phyloP scores from a whole-genome alignment of 2,888 invertebrate genomes.

The Aleiodes alternator region DNA sequence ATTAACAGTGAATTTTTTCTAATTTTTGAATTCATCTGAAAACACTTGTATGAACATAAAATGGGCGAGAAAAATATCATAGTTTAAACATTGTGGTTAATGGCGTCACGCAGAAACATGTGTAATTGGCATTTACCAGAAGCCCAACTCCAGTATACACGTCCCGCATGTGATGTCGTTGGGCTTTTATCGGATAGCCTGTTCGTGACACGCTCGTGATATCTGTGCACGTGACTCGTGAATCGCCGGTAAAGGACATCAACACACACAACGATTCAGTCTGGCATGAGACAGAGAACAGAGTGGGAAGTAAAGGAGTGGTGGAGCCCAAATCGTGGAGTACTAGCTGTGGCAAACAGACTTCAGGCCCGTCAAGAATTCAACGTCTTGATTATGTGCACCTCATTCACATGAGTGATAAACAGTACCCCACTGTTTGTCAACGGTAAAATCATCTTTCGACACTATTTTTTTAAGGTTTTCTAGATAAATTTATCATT shows the following conservation, averaged over 20 bases:
- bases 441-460: too few relatives aligned
- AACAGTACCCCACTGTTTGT: too few relatives aligned
- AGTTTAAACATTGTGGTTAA: conserved; percentile 10
- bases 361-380: conserved; percentile 5
- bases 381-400: conserved; percentile 8
- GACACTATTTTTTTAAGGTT: too few relatives aligned
- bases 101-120: conserved; percentile 48
- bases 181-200: conserved; percentile 51
- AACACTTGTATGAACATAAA: too few relatives aligned
- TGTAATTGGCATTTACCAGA: conserved; percentile 52
- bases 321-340: conserved; percentile 1
- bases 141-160: conserved; percentile 48
- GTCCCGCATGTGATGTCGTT: conserved; percentile 37
- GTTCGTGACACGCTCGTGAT: conserved; percentile 56
- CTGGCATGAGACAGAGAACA: neutral
- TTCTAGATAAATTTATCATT: too few relatives aligned
- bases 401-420: too few relatives aligned
- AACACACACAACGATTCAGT: conserved; percentile 2
- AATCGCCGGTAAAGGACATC: conserved; percentile 40
- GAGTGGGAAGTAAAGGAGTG: neutral
- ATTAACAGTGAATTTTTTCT: too few relatives aligned
- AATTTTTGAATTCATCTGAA: too few relatives aligned
- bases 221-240: conserved; percentile 53
- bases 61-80: neutral
- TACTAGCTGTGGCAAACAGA: neutral